These are phyloP conservation scores for Xerus inauris DNA, from an alignment of 2,113 vertebrate species.

Conservation along the genomic window DNA sequence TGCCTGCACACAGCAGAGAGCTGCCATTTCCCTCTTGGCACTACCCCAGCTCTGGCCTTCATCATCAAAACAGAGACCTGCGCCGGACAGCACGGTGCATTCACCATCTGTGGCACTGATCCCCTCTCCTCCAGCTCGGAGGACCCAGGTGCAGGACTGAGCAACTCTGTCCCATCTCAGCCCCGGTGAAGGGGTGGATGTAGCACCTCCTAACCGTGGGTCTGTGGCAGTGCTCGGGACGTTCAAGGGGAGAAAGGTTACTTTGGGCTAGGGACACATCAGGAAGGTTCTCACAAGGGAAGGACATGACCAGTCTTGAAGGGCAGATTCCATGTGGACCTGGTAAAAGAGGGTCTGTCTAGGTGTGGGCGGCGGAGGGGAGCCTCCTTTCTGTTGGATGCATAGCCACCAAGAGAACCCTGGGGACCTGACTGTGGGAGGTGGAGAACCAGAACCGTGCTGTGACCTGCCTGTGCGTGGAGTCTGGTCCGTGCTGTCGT, in stretches of 20 bases:
- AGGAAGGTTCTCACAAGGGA: background rate
- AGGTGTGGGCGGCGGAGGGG: no score
- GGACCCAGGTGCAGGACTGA: background rate
- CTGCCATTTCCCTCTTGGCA: background rate
- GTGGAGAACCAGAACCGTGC: background rate
- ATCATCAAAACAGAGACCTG: background rate
- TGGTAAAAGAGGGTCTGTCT: fast-evolving
- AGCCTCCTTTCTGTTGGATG: fast-evolving
- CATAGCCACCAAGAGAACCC: background rate
- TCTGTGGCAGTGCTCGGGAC: background rate
- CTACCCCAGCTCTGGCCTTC: background rate
- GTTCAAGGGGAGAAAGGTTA: background rate
- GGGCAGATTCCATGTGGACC: background rate
- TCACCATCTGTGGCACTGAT: fast-evolving
- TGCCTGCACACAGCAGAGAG: fast-evolving
- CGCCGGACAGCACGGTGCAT: fast-evolving
- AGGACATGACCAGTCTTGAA: background rate
- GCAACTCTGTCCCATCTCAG: background rate
- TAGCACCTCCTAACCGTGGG: background rate
- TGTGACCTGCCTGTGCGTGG: no score
- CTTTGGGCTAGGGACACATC: no score
- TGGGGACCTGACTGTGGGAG: background rate
- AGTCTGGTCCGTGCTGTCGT: background rate
- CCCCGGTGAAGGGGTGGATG: fast-evolving
- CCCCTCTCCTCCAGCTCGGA: background rate